Base-by-base conservation (phyloP, 35 echinoderm and acorn worm species). In the Lytechinus variegatus region DNA sequence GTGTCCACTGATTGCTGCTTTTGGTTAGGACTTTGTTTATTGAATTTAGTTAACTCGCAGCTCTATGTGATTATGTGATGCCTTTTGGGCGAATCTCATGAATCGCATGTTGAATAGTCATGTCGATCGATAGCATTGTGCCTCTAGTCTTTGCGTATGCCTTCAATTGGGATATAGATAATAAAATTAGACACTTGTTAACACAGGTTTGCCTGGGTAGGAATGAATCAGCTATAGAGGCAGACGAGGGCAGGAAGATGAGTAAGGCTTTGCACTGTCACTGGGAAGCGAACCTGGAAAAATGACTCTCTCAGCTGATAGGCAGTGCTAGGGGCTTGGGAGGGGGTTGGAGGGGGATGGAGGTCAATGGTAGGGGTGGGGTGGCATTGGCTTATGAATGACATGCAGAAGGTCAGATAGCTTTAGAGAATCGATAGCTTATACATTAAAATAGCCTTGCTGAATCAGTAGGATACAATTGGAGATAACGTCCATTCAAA, bases 121-220 rank as follows among this genome's bases (percentile, higher is more conserved):
- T 44, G 33, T 44, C 33, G 33, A 44, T 44, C 33, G 33, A 44
- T 44, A 44, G 33, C 33, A 44, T 27, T 92, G 53, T 44, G 28
- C 29, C 54, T 4, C 27, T 11, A 52, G 58, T 95, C 27, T 8
- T 13, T 52, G 55, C 89, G 55, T 95, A 24, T 79, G 61, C 61
- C 16, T 72, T 5, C 14, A 13, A 72, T 72, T 72, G 66, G 19
- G 19, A 24, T 24, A 33, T 24, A 33, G 28, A 19, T 90, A 90
- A 90, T 90, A 33, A 90, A 90, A 44, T 54, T 54, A 90, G 88
- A 90, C 88, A 90, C 88, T 79, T 54, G 88, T 90, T 90, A 90
- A 90, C 88, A 90, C 88, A 54, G 52, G 29, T 90, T 44, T 90
- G 88, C 88, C 7, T 90, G 29, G 66, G 19, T 24, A 90, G 88